Conservation (phyloP, 2,797 vertebrate genomes). For the Poeciliopsis gracilis region DNA sequence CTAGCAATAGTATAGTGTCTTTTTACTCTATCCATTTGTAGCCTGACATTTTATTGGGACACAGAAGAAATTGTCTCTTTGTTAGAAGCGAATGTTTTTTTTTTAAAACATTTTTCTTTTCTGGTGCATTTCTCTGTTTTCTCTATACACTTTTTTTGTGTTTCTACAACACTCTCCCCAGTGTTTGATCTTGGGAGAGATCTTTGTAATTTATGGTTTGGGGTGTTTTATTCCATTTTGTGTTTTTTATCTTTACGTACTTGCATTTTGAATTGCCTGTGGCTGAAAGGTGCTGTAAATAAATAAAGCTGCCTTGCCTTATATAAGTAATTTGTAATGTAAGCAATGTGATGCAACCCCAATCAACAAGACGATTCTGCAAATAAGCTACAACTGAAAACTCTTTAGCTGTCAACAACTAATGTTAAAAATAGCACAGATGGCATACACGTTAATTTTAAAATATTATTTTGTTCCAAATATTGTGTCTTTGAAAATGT, state of each 20-base stretch:
- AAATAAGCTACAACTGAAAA: not conserved
- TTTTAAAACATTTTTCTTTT: not conserved
- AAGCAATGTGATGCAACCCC: not conserved
- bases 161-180: no score
- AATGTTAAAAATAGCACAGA: not conserved
- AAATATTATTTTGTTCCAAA: not conserved
- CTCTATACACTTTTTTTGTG: not conserved
- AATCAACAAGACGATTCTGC: not conserved
- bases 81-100: not conserved
- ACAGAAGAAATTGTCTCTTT: not conserved
- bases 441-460: not conserved
- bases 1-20: not conserved
- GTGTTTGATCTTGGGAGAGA: not conserved
- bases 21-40: not conserved
- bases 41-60: not conserved
- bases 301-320: not conserved
- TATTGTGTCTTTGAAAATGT: not conserved
- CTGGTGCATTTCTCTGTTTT: no score
- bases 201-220: not conserved
- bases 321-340: not conserved
- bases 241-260: no score
- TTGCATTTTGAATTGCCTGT: no score
- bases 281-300: no score
- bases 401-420: not conserved
- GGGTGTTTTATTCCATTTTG: no score